phyloP scores from a whole-genome alignment of 2,113 vertebrate species.

The Salvelinus alpinus region DNA sequence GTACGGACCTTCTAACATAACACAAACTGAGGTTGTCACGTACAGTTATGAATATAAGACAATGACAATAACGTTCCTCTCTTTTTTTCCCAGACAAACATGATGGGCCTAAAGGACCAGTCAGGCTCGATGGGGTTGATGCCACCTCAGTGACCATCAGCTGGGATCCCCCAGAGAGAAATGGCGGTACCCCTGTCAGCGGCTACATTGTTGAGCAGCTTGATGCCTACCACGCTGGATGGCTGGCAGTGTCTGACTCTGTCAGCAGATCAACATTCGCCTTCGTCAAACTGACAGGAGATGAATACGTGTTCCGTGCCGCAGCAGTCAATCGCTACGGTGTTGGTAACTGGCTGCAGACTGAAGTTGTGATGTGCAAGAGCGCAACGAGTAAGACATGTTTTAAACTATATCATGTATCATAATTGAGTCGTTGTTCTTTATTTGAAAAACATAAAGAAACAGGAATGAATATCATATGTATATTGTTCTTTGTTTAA shows the following conservation, averaged over 20 bases:
- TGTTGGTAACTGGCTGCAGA: constrained; percentile 92
- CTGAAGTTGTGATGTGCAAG: constrained; percentile 88
- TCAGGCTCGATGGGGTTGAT: constrained; percentile 89
- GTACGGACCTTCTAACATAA: constrained; percentile 73
- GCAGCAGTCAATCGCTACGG: constrained; percentile 94
- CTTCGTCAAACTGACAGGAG: constrained; percentile 86
- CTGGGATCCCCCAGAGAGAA: constrained; percentile 89
- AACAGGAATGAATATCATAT: background rate
- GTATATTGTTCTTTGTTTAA: constrained; percentile 25
- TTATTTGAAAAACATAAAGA: background rate
- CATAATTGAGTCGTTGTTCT: background rate
- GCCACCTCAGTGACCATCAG: constrained; percentile 86
- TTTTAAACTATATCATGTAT: constrained; percentile 5
- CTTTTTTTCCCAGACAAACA: constrained; percentile 82
- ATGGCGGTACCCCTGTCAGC: constrained; percentile 89
- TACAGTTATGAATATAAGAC: background rate
- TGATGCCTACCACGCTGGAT: constrained; percentile 95
- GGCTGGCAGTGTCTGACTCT: constrained; percentile 91
- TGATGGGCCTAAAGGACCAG: constrained; percentile 86
- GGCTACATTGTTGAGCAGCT: constrained; percentile 94
- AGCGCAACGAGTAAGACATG: constrained; percentile 88
- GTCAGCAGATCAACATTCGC: constrained; percentile 90
- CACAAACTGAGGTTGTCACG: background rate
- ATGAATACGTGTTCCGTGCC: constrained; percentile 95
- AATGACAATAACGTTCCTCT: background rate